Conservation (phyloP, 2,113 vertebrate species). For the Poecile atricapillus region DNA sequence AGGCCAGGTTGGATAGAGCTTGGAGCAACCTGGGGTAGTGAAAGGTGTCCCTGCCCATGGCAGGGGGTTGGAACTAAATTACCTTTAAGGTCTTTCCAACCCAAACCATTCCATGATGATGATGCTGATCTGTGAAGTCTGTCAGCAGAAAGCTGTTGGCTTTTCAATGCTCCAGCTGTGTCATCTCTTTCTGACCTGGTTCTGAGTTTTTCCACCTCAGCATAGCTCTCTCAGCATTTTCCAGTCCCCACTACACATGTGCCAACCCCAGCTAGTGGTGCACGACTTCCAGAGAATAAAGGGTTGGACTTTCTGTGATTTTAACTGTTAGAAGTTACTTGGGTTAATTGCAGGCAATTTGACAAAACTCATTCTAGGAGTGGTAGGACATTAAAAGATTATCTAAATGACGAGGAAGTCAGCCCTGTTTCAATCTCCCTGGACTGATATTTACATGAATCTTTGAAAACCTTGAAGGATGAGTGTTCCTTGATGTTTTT, state of each 20-base stretch:
- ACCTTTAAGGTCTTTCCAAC: background rate
- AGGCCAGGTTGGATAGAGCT: background rate
- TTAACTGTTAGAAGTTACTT: background rate
- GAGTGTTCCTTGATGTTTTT: background rate
- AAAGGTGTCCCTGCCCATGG: background rate
- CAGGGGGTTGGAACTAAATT: background rate
- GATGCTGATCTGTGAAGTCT: background rate
- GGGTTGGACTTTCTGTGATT: background rate
- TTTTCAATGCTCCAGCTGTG: background rate
- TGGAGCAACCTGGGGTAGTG: background rate
- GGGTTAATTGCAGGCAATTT: background rate
- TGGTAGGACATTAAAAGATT: background rate
- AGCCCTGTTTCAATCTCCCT: background rate
- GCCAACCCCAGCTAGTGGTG: background rate
- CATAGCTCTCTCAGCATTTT: background rate
- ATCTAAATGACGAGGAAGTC: background rate
- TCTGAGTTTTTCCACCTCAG: background rate
- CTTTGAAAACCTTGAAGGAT: background rate
- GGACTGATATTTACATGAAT: background rate
- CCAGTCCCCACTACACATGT: background rate
- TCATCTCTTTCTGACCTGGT: background rate
- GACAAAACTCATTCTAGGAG: background rate
- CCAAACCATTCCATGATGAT: background rate
- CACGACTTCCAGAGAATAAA: background rate
- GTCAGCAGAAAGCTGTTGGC: background rate